Conservation (phyloP, 2,888 invertebrate species). For the Cyrtodaria siliqua region DNA sequence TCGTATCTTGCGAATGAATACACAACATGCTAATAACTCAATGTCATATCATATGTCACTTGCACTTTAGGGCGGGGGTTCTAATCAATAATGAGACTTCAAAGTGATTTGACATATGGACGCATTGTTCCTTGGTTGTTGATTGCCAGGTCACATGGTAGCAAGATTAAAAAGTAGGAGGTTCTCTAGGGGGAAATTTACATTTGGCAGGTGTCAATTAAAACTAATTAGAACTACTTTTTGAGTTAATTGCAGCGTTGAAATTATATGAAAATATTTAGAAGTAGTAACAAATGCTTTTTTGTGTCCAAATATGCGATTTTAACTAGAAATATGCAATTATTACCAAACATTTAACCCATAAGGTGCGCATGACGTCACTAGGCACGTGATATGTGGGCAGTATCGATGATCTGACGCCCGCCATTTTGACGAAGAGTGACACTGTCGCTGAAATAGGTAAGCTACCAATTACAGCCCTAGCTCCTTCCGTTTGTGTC, state of each 20-base stretch:
- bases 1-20: no score
- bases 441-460: slow-evolving; percentile 84
- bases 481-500: slow-evolving; percentile 49
- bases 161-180: slow-evolving; percentile 35
- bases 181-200: slow-evolving; percentile 29
- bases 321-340: no score
- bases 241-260: no score
- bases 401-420: slow-evolving; percentile 85
- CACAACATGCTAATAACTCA: slow-evolving; percentile 32
- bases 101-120: slow-evolving; percentile 65
- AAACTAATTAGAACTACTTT: no score
- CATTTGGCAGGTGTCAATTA: slow-evolving; percentile 9
- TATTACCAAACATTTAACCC: slow-evolving; percentile 8
- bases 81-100: slow-evolving; percentile 64
- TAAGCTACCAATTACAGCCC: slow-evolving; percentile 84
- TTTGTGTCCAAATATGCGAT: no score
- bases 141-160: slow-evolving; percentile 67
- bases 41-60: slow-evolving; percentile 63
- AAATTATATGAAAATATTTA: no score
- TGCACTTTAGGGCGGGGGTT: slow-evolving; percentile 67
- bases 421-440: slow-evolving; percentile 87
- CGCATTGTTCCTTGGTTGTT: slow-evolving; percentile 61
- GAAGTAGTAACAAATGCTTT: no score
- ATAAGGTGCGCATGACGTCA: slow-evolving; percentile 77
- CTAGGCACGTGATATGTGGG: slow-evolving; percentile 84